phyloP scores from a whole-genome alignment of 2,888 invertebrate species.

The Melieria picta region DNA sequence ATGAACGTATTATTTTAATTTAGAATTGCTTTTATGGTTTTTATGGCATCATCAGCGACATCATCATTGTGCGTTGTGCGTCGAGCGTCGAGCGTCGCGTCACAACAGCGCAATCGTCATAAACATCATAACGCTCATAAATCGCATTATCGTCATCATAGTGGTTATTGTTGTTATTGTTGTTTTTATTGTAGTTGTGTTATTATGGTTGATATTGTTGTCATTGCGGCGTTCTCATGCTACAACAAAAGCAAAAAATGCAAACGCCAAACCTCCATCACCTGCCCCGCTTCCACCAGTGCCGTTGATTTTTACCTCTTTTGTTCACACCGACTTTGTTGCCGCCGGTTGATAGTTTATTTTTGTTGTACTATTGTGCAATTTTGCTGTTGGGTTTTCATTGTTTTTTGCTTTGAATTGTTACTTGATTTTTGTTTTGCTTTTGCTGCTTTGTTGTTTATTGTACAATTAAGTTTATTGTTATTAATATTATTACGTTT shows the following conservation, averaged over 20 bases:
- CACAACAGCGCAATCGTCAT: background rate
- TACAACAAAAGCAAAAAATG: too few species aligned
- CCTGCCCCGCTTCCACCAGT: background rate
- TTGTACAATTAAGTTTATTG: conserved; percentile 60
- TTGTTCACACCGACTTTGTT: conserved; percentile 36
- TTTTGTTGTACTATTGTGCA: too few species aligned
- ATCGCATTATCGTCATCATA: background rate
- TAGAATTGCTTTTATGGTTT: conserved; percentile 64
- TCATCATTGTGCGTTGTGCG: background rate
- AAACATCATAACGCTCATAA: background rate
- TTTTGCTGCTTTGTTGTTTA: conserved; percentile 50
- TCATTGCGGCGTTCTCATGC: background rate
- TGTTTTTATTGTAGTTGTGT: background rate
- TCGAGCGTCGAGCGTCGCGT: background rate
- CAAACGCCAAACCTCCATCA: background rate
- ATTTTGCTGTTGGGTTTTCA: background rate
- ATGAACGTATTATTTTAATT: conserved; percentile 55
- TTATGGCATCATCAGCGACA: conserved; percentile 60
- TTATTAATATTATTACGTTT: conserved; percentile 54
- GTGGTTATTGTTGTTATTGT: background rate
- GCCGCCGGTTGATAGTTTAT: background rate
- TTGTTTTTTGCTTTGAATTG: background rate
- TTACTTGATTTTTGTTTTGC: conserved; percentile 11
- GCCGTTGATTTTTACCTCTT: too few species aligned
- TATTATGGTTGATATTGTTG: background rate